A percentile compares a stretch with the other conserved stretches of the same genome.
These are phyloP conservation scores for Pituophis catenifer DNA, from an alignment of 2,113 vertebrate genomes.

Conservation along the genomic window DNA sequence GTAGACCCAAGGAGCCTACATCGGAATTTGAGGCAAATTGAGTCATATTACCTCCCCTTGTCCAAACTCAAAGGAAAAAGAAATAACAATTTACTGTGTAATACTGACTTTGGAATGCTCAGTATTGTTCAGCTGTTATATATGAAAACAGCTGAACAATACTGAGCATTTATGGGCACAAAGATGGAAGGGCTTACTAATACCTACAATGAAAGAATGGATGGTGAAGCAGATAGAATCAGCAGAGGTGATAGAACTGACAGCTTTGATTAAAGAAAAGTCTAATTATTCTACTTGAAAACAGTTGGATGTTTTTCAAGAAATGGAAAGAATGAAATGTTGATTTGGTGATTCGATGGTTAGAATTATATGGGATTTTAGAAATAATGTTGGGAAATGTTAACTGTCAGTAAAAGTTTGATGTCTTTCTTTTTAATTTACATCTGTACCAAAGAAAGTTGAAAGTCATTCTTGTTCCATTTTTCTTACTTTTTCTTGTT, in stretches of 20 bases:
- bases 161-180: not conserved
- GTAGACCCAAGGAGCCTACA: not conserved
- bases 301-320: not conserved
- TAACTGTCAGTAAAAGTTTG: not conserved
- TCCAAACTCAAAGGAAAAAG: not conserved
- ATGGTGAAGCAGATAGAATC: not conserved
- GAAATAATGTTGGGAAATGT: not conserved
- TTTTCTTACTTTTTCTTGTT: not conserved
- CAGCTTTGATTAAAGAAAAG: not conserved
- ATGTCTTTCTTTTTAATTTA: not conserved
- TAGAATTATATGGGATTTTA: not conserved
- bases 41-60: not conserved
- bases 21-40: not conserved
- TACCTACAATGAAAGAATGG: not conserved
- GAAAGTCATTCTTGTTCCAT: not conserved
- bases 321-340: not conserved
- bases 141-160: not conserved
- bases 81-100: not conserved
- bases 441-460: not conserved
- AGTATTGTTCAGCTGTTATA: slow-evolving; percentile 9
- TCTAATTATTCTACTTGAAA: not conserved
- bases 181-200: not conserved
- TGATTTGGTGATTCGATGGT: not conserved
- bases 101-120: not conserved
- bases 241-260: not conserved